Conservation (phyloP, 2,113 vertebrate genomes). For the Fregetta grallaria region DNA sequence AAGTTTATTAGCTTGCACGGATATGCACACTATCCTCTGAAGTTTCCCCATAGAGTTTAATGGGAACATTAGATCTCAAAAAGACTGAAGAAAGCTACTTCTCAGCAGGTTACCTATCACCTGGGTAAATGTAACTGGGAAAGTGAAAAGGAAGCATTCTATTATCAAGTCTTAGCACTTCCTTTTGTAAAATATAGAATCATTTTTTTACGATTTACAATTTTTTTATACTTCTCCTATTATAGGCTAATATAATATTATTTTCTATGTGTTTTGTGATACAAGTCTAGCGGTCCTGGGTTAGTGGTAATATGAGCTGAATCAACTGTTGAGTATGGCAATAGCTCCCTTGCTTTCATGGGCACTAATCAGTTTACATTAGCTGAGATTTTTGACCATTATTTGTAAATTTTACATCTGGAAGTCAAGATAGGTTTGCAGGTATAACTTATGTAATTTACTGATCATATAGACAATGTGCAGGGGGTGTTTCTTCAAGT, state of each 20-base stretch:
- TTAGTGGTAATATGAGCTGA: not conserved
- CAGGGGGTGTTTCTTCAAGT: not conserved
- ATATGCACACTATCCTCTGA: not conserved
- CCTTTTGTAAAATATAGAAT: not conserved
- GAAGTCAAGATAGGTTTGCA: not conserved
- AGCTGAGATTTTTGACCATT: not conserved
- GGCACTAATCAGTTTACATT: not conserved
- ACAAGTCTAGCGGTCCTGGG: not conserved
- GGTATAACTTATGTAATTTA: not conserved
- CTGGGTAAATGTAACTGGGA: not conserved
- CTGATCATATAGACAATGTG: not conserved
- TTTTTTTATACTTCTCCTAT: not conserved
- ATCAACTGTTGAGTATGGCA: not conserved
- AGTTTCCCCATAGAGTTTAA: not conserved
- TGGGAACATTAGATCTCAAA: not conserved
- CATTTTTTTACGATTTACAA: not conserved
- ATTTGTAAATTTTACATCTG: not conserved
- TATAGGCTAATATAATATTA: not conserved
- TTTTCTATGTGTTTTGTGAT: not conserved
- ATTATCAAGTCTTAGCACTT: not conserved
- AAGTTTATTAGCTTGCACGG: not conserved
- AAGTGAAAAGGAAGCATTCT: not conserved
- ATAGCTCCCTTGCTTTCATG: not conserved
- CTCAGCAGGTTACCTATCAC: not conserved
- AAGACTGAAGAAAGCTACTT: not conserved